Conservation (phyloP, 92 coral and sea anemone species). For the Zoanthus gigantus region DNA sequence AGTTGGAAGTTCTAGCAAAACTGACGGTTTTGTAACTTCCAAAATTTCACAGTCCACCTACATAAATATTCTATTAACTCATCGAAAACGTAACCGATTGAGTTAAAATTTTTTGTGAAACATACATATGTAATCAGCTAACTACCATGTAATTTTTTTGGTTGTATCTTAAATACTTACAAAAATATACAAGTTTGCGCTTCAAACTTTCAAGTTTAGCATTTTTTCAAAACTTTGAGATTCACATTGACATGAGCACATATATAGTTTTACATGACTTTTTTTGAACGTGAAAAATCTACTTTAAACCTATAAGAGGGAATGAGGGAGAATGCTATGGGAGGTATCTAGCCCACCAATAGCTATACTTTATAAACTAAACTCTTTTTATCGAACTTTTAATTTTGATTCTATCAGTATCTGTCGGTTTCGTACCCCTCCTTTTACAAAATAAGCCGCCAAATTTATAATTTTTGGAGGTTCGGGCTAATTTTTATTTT, state of each 20-base stretch:
- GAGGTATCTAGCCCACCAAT: slow-evolving; percentile 18
- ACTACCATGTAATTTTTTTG: not conserved
- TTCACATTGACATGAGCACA: slow-evolving; percentile 3
- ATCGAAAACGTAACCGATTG: not conserved
- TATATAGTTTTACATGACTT: slow-evolving; percentile 20
- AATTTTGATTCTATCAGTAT: not conserved
- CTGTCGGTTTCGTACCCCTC: not conserved
- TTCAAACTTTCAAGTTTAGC: slow-evolving; percentile 12
- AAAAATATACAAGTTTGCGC: slow-evolving; percentile 8
- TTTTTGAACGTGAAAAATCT: slow-evolving; percentile 4
- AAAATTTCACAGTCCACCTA: not conserved
- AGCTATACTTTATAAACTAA: slow-evolving; percentile 7
- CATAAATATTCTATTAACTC: not conserved
- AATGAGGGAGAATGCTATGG: slow-evolving; percentile 21
- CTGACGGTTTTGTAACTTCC: not conserved
- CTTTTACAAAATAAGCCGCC: no score
- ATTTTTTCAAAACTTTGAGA: not conserved
- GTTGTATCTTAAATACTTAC: slow-evolving; percentile 8
- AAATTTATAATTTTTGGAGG: no score
- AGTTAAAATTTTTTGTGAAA: not conserved
- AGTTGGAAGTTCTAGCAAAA: not conserved
- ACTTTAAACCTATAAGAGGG: slow-evolving; percentile 15
- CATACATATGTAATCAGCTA: not conserved
- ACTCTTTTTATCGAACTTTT: not conserved
- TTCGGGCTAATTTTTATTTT: no score